Percentiles rank a stretch among this genome's conserved stretches.
phyloP scores from a whole-genome alignment of 2,888 invertebrate species.

The Trimorus sp. region DNA sequence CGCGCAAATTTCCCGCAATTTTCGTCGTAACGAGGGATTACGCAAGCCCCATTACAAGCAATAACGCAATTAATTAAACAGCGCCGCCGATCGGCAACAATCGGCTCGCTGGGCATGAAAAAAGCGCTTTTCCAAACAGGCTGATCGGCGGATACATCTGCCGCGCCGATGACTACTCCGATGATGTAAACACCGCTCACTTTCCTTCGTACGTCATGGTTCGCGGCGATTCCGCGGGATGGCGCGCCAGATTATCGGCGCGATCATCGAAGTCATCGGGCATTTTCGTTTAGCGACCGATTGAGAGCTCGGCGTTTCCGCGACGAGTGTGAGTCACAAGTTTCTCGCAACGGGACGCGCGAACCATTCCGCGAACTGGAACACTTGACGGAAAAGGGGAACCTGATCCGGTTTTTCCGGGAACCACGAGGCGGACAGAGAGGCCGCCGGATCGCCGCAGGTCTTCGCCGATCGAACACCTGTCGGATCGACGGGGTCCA shows the following conservation, averaged over 20 bases:
- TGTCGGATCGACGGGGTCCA: neutral
- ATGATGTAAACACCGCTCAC: constrained; percentile 48
- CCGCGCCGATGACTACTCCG: constrained; percentile 39
- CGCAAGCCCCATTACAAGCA: constrained; percentile 9
- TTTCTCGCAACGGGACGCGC: constrained; percentile 7
- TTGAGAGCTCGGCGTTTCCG: neutral
- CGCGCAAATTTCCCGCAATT: neutral
- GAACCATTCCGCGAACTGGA: neutral
- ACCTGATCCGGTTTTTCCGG: no score
- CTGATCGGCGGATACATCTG: constrained; percentile 36
- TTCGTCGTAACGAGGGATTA: no score
- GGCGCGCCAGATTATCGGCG: no score
- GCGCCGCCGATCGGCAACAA: constrained; percentile 28
- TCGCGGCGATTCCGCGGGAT: neutral
- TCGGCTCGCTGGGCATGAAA: constrained; percentile 7
- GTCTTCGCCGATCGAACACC: neutral
- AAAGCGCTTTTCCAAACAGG: constrained; percentile 29
- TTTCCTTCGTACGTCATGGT: constrained; percentile 43
- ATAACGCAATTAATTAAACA: constrained; percentile 25
- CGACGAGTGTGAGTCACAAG: constrained; percentile 1
- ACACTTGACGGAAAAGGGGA: neutral
- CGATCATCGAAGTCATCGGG: no score
- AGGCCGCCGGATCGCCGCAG: neutral
- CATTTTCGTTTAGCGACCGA: constrained; percentile 20
- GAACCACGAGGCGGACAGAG: neutral